These are phyloP conservation scores for Hybognathus amarus DNA, from an alignment of 2,797 vertebrate species.

Conservation along the genomic window DNA sequence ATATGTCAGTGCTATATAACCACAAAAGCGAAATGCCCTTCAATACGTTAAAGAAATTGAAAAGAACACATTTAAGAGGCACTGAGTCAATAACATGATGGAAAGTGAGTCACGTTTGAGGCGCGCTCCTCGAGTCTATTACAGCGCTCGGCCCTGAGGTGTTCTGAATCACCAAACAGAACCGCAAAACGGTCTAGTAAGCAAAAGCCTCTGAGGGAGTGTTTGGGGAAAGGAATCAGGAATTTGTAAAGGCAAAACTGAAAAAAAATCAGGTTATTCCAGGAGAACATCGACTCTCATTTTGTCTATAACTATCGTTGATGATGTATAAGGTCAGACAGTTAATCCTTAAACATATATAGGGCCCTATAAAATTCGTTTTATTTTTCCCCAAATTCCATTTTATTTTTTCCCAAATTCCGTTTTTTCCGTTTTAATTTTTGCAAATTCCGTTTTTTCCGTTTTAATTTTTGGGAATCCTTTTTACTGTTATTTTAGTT, in stretches of 20 bases:
- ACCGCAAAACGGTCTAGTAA: constrained; percentile 66
- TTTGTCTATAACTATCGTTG: neutral
- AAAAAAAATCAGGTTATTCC: neutral
- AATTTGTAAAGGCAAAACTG: neutral
- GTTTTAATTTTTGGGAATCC: no score
- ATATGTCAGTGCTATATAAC: neutral
- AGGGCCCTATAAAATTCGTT: no score
- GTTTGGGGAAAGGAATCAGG: constrained; percentile 55
- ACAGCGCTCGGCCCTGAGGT: constrained; percentile 64
- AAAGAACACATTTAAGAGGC: constrained; percentile 32
- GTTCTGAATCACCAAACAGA: constrained; percentile 68
- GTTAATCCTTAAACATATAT: no score
- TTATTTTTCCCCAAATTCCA: no score
- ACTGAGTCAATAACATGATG: constrained; percentile 40
- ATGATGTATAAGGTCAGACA: neutral
- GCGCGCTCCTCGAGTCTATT: constrained; percentile 63
- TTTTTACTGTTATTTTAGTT: no score
- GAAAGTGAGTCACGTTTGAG: constrained; percentile 68
- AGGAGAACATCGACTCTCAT: neutral
- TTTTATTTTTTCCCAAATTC: no score
- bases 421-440: no score
- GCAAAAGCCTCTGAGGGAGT: constrained; percentile 66
- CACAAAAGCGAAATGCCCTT: constrained; percentile 5
- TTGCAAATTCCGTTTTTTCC: no score
- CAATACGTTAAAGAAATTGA: neutral